Conservation (phyloP, 2,888 invertebrate genomes). For the Leptopilina myrica region DNA sequence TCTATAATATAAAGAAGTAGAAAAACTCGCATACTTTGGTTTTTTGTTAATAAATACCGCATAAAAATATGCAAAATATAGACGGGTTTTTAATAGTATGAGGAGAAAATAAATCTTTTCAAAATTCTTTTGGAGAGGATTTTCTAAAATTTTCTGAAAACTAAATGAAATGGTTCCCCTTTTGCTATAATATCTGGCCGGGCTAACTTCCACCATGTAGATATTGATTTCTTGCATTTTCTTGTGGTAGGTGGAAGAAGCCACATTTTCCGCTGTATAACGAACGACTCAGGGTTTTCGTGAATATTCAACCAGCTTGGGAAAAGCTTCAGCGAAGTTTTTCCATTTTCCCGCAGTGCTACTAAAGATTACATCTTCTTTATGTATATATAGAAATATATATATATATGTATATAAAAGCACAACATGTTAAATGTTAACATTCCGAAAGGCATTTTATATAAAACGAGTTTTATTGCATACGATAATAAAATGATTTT, state of each 20-base stretch:
- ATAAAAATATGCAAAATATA: too few species aligned
- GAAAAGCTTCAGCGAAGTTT: constrained; percentile 6
- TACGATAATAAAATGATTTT: constrained; percentile 12
- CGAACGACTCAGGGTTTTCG: background rate
- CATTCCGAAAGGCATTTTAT: background rate
- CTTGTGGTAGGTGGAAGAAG: constrained; percentile 31
- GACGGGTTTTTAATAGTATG: too few species aligned
- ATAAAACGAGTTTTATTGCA: background rate
- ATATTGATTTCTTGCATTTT: constrained; percentile 40
- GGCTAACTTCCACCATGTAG: constrained; percentile 27
- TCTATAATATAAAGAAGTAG: too few species aligned
- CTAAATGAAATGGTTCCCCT: background rate
- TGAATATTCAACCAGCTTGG: constrained; percentile 9
- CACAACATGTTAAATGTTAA: background rate
- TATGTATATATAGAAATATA: background rate
- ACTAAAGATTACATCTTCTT: background rate
- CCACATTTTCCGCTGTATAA: constrained; percentile 23
- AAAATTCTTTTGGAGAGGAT: background rate
- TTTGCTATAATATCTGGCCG: constrained; percentile 2
- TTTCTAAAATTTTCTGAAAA: background rate
- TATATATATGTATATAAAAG: background rate
- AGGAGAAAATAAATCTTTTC: background rate
- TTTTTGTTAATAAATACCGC: too few species aligned
- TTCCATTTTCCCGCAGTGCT: background rate
- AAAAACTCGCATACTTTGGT: too few species aligned